phyloP scores from a whole-genome alignment of 1,140 invertebrate genomes.

The Parapsyche elsis region DNA sequence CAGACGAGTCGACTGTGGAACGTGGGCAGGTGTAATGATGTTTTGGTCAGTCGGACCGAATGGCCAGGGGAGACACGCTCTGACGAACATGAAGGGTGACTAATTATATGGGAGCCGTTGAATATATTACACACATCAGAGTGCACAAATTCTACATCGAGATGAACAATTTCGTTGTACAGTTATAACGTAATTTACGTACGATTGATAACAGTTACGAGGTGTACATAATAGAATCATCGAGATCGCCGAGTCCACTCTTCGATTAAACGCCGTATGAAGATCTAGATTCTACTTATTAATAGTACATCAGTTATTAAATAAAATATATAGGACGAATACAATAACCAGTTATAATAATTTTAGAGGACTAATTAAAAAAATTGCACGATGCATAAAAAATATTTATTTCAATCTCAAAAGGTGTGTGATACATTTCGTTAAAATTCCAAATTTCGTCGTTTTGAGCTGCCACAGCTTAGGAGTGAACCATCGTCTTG shows the following conservation, averaged over 20 bases:
- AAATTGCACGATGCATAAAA: no score
- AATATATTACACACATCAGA: slow-evolving; percentile 59
- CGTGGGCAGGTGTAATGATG: slow-evolving; percentile 53
- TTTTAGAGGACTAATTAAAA: no score
- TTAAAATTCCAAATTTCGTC: slow-evolving; percentile 72
- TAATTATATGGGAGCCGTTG: slow-evolving; percentile 67
- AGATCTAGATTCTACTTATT: no score
- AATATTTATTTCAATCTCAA: no score
- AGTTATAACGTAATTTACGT: no score
- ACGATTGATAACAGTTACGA: slow-evolving; percentile 11
- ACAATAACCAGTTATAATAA: no score
- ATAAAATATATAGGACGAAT: no score
- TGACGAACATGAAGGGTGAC: slow-evolving; percentile 67
- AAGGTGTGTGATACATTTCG: neutral
- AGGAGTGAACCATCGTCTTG: slow-evolving; percentile 71
- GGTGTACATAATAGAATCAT: neutral
- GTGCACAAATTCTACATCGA: slow-evolving; percentile 44
- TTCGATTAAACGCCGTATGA: no score
- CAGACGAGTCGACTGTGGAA: slow-evolving; percentile 32
- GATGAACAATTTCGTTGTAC: slow-evolving; percentile 16
- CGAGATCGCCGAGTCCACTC: no score
- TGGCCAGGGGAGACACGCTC: slow-evolving; percentile 66
- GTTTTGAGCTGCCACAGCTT: slow-evolving; percentile 64
- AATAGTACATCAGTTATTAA: no score
- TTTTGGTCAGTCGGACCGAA: slow-evolving; percentile 49